phyloP scores from a whole-genome alignment of 2,888 invertebrate species.

The Crematogaster levior region DNA sequence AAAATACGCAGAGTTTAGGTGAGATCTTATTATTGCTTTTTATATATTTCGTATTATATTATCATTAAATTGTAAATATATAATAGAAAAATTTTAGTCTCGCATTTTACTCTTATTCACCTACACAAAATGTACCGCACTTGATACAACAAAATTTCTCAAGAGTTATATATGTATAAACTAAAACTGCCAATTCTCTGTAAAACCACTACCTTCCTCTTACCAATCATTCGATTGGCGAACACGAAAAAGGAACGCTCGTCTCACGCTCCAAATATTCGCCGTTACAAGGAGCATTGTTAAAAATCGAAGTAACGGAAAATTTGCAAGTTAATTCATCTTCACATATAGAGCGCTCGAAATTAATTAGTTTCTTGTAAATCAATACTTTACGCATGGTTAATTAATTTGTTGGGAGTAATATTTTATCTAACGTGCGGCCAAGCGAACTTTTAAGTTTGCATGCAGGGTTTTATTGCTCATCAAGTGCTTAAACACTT shows the following conservation, averaged over 20 bases:
- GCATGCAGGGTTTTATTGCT: constrained; percentile 62
- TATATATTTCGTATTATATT: background rate
- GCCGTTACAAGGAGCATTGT: background rate
- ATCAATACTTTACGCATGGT: constrained; percentile 36
- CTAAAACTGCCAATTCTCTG: constrained; percentile 1
- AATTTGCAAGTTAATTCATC: constrained; percentile 37
- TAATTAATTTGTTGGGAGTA: constrained; percentile 61
- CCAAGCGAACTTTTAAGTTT: constrained; percentile 47
- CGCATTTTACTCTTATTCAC: background rate
- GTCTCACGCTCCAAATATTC: constrained; percentile 42
- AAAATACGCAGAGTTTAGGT: background rate
- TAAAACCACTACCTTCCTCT: constrained; percentile 8
- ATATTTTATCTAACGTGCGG: constrained; percentile 50
- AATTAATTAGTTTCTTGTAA: constrained; percentile 50
- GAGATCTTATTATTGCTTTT: background rate
- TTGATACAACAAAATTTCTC: background rate
- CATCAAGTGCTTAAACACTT: constrained; percentile 71
- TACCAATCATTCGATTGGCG: constrained; percentile 31
- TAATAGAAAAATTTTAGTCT: background rate
- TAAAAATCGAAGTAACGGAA: constrained; percentile 7
- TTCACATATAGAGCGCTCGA: background rate
- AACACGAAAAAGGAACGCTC: constrained; percentile 21
- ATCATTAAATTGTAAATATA: too few relatives aligned
- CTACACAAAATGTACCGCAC: background rate
- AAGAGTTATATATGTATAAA: background rate